Percentiles rank a stretch among this genome's conserved stretches.
Conservation (phyloP, 2,888 invertebrate species). For the Acanthosepion lycidas region DNA sequence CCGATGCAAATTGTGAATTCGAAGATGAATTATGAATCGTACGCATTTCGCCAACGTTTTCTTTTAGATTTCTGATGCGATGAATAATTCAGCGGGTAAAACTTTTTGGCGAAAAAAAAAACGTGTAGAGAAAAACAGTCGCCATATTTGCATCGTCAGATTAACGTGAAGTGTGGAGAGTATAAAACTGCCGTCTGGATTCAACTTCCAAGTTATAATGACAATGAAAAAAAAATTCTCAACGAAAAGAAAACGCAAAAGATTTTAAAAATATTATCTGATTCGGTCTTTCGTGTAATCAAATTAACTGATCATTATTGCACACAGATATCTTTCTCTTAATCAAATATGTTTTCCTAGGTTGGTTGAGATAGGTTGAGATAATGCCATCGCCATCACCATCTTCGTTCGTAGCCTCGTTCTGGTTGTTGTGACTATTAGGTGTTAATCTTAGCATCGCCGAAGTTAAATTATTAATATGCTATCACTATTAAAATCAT, state of each 20-base stretch:
- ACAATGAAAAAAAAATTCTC: background rate
- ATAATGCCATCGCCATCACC: background rate
- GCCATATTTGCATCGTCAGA: background rate
- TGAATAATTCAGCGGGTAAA: background rate
- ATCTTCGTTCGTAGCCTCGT: background rate
- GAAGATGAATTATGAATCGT: background rate
- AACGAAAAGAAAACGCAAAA: background rate
- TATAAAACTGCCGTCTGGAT: background rate
- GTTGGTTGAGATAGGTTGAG: background rate
- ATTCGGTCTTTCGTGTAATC: background rate
- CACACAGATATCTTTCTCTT: background rate
- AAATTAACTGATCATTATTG: background rate
- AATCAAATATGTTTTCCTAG: background rate
- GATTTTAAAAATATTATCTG: background rate
- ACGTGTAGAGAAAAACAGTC: background rate
- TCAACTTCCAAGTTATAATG: background rate
- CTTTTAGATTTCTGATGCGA: conserved; percentile 54
- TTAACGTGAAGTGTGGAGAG: background rate
- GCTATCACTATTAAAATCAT: no score
- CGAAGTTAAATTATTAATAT: conserved; percentile 34
- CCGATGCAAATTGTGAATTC: background rate
- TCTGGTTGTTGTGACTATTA: background rate
- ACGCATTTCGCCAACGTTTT: conserved; percentile 50
- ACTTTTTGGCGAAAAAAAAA: background rate
- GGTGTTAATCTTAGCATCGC: background rate